Evolutionary conservation across 2,888 invertebrate species (phyloP).

Genomic region (Amphipoea lucens): DNA sequence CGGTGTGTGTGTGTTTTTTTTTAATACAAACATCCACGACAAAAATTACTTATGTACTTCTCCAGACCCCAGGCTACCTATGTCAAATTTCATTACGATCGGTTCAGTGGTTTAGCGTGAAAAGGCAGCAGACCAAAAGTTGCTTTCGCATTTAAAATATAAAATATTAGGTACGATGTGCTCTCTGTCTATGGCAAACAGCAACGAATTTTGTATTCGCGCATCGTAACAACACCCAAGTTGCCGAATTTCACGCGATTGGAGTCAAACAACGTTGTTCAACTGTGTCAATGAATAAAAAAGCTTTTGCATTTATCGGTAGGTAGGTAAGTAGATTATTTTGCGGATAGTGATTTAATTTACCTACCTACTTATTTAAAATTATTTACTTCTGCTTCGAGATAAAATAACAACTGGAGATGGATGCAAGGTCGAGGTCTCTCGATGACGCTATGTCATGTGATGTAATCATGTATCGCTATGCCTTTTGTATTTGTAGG

Average conservation of each 20-base stretch:
- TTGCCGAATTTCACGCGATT: neutral
- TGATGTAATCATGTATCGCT: slow-evolving; percentile 44
- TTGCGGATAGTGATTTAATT: neutral
- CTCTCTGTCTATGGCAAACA: neutral
- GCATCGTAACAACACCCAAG: neutral
- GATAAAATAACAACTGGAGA: slow-evolving; percentile 38
- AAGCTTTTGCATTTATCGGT: neutral
- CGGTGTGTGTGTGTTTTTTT: neutral
- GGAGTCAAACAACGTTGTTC: neutral
- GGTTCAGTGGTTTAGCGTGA: neutral
- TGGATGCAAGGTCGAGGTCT: slow-evolving; percentile 43
- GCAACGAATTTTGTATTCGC: neutral
- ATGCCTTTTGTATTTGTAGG: slow-evolving; percentile 16
- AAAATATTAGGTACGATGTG: neutral
- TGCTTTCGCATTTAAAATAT: neutral
- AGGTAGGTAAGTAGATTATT: neutral
- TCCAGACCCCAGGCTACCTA: neutral
- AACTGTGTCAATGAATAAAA: neutral
- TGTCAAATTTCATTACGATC: neutral
- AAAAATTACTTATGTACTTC: too few relatives aligned
- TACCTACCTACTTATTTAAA: neutral
- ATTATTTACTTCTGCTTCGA: slow-evolving; percentile 11
- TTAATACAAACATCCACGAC: neutral
- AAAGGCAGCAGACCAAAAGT: neutral
- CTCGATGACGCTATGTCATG: slow-evolving; percentile 19